Evolutionary conservation across 2,113 vertebrate genomes (phyloP).

Genomic region (Aramus guarauna): DNA sequence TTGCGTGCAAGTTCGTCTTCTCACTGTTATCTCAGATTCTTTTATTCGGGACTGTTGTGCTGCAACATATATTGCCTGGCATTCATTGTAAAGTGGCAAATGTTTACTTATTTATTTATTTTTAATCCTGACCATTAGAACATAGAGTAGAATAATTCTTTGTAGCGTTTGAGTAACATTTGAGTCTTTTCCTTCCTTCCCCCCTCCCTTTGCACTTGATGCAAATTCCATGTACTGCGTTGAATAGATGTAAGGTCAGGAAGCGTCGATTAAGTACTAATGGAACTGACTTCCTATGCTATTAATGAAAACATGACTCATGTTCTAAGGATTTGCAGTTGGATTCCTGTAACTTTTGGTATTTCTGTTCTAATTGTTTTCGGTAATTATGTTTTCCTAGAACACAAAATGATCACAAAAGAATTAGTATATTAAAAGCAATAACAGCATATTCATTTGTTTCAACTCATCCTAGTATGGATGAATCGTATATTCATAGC

Average conservation of each 20-base stretch:
- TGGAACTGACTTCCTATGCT: slow-evolving; percentile 33
- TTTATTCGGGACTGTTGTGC: not conserved
- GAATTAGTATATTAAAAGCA: not conserved
- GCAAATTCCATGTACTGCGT: not conserved
- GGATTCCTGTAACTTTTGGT: slow-evolving; percentile 39
- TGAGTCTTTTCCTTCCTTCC: not conserved
- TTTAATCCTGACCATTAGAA: not conserved
- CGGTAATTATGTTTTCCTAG: slow-evolving; percentile 1
- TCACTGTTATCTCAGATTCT: not conserved
- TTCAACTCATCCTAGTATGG: not conserved
- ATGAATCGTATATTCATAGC: not conserved
- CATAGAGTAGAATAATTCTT: not conserved
- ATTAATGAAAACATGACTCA: slow-evolving; percentile 59
- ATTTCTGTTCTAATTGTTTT: slow-evolving; percentile 30
- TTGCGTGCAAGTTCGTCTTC: not conserved
- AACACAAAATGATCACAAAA: not conserved
- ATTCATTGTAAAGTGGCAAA: not conserved
- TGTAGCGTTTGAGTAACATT: not conserved
- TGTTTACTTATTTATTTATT: not conserved
- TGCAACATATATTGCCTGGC: not conserved
- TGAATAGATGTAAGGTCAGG: not conserved
- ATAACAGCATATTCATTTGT: accelerated
- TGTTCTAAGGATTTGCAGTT: slow-evolving; percentile 32
- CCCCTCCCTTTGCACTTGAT: not conserved
- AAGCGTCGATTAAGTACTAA: not conserved